Evolutionary conservation across 2,797 vertebrate genomes (phyloP), one percentile per base, ranked within the genome.

Genomic region (Myiotriccus ornatus): DNA sequence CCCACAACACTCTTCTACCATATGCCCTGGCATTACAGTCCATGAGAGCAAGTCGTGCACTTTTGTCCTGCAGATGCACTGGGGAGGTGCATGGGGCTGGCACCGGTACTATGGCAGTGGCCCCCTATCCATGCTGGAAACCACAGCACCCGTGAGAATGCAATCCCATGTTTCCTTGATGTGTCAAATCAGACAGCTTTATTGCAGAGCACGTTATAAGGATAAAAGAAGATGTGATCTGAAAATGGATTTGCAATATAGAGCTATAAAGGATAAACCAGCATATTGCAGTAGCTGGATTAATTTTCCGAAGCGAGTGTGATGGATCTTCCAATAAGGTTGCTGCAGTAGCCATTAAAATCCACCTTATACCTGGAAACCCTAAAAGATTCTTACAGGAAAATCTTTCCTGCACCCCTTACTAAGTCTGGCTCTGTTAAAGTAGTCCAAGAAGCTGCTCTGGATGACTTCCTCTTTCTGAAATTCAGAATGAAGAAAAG

Each of bases 61-160:
- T 41, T 37, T 6, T 64, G 25, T 10, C 46, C 39, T 91, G 70
- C 6, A 4, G 57, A 43, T 30, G 2, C 3, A 4, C 34, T 49
- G 49, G 34, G 49, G 25, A 63, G 32, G 7, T 3, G 5, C 7
- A 9, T 9, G 44, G 43, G 16, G 12, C 21, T 71, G 49, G n/a
- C 21, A 30, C 32, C 59, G 28, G 28, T 83, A 34, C 24, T 57
- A 8, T 1, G 2, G 35, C 30, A 44, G 23, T 20, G 35, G 27
- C 16, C 18, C 16, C 22, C 8, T 7, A 43, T 9, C 57, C 30
- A 14, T 20, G 24, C 41, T 64, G 49, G 37, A 28, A 65, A 32
- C 14, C 28, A 69, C 43, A 44, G 49, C 0, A 0, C 9, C 17
- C 9, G 4, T 9, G 20, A 56, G 15, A 65, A 76, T 0, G 3